phyloP scores from a whole-genome alignment of 2,888 invertebrate genomes.

The Ecliptopera silaceata region DNA sequence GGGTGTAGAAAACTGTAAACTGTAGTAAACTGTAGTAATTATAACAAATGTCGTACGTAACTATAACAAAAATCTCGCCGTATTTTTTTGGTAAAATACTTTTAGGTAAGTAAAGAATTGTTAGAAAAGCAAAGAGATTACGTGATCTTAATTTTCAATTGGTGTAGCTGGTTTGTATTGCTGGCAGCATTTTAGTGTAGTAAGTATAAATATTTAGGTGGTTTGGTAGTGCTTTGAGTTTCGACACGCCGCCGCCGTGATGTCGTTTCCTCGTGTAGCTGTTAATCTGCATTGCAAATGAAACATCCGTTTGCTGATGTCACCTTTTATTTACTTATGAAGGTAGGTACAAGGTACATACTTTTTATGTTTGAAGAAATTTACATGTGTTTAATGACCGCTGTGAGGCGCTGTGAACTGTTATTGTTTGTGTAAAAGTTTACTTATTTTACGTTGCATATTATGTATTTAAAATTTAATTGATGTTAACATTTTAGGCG shows the following conservation, averaged over 20 bases:
- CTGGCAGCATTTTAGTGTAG: background rate
- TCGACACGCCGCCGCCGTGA: conserved; percentile 40
- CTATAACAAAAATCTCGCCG: no score
- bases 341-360: conserved; percentile 12
- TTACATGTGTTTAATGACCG: background rate
- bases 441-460: no score
- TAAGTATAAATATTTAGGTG: conserved; percentile 13
- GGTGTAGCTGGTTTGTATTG: conserved; percentile 2
- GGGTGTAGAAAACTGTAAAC: no score
- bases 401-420: no score
- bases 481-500: no score
- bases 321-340: conserved; percentile 37
- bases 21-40: no score
- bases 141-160: background rate
- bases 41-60: no score
- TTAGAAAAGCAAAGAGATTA: background rate
- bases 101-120: background rate
- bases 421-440: no score
- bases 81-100: no score
- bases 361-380: conserved; percentile 22
- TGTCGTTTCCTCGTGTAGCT: conserved; percentile 42
- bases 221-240: conserved; percentile 24
- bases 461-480: no score
- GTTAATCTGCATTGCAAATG: conserved; percentile 55
- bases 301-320: conserved; percentile 45